A percentile compares a stretch with the other conserved stretches of the same genome.
These are phyloP conservation scores for Rousettus leschenaultii DNA, from an alignment of 2,113 vertebrate genomes.

Conservation along the genomic window DNA sequence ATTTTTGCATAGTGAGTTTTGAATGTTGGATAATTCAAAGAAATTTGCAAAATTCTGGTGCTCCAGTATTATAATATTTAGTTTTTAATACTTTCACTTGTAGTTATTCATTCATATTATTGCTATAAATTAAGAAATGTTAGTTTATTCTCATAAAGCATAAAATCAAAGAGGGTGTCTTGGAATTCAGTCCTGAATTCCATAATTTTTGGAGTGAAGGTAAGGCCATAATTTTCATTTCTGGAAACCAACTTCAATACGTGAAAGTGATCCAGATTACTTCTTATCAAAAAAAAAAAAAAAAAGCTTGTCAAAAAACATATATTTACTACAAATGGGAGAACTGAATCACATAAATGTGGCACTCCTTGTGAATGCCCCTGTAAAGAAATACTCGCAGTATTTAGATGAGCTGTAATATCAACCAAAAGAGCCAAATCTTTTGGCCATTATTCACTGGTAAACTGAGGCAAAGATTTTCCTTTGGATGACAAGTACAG, in stretches of 20 bases:
- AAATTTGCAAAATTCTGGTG: background rate
- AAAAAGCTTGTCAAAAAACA: background rate
- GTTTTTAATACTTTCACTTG: background rate
- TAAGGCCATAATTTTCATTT: constrained; percentile 35
- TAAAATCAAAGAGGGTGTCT: background rate
- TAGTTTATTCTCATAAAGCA: background rate
- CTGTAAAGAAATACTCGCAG: background rate
- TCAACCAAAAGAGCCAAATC: background rate
- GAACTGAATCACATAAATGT: background rate
- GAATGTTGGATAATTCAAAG: background rate
- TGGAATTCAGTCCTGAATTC: constrained; percentile 33
- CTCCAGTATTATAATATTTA: background rate
- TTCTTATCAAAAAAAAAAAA: background rate
- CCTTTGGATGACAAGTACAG: background rate
- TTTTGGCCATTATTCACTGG: background rate
- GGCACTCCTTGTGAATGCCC: background rate
- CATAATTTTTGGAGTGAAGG: background rate
- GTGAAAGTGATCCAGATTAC: background rate
- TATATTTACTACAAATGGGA: background rate
- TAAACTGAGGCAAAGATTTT: background rate
- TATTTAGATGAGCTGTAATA: background rate
- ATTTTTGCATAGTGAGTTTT: background rate
- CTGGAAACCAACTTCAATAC: constrained; percentile 7
- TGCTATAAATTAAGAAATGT: background rate
- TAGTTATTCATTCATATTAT: background rate